A percentile compares a stretch with the other conserved stretches of the same genome.
Evolutionary conservation across 2,797 vertebrate genomes (phyloP).

Genomic region (Anguilla marmorata): DNA sequence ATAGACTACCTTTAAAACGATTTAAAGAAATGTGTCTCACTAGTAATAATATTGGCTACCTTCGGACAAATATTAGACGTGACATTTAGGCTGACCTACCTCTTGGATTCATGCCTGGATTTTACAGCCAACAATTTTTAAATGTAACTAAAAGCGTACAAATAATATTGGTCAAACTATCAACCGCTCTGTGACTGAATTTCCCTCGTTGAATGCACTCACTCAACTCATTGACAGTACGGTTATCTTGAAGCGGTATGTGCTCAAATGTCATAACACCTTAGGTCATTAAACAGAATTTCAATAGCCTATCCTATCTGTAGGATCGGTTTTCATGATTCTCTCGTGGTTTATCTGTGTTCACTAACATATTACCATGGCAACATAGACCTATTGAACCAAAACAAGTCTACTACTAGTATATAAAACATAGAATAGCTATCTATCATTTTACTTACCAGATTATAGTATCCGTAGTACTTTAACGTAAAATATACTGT

Average conservation of each 20-base stretch:
- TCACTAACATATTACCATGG: not conserved
- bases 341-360: not conserved
- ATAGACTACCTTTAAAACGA: no score
- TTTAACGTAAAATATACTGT: no score
- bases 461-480: no score
- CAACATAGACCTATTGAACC: not conserved
- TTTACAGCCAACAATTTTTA: not conserved
- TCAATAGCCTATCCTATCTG: not conserved
- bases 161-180: not conserved
- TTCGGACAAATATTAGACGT: no score
- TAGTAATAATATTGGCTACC: no score
- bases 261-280: not conserved
- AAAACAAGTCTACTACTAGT: not conserved
- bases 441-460: not conserved
- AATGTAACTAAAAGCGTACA: not conserved
- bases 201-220: not conserved
- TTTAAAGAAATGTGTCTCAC: no score
- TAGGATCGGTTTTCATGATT: not conserved
- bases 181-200: not conserved
- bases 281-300: not conserved
- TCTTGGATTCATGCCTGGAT: not conserved
- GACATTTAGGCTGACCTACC: not conserved
- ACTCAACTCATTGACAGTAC: not conserved
- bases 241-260: not conserved
- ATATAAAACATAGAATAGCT: not conserved